Evolutionary conservation across 2,797 vertebrate genomes (phyloP), one percentile per base, ranked within the genome.

Genomic region (Orestias chungarensis): DNA sequence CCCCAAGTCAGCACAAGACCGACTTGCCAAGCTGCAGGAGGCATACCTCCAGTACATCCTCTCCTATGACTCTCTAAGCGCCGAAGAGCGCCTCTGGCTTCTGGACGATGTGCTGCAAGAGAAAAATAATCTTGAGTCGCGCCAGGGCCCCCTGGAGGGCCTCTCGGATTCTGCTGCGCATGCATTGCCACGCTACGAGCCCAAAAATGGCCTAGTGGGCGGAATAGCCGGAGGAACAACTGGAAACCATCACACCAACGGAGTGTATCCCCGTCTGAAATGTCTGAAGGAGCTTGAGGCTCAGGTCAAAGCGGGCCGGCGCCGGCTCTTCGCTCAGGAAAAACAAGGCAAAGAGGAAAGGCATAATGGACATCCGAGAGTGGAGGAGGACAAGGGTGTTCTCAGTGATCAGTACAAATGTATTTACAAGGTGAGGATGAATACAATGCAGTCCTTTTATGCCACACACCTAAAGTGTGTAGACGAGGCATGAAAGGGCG

Each of bases 41-140:
- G 98, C 97, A 46, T 99, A 99, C 92, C 98, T 98, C 91, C 97
- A 99, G 93, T 99, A 98, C 94, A 95, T 99, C 92, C 96, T 99
- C 79, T 98, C 98, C 83, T 99, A 99, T 0, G 98, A 99, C 93
- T 96, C 96, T 68, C 95, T 99, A 76, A 93, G 95, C 57, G 87
- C 95, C 0, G 97, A 98, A 88, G 97, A 99, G 94, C 97, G 96
- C 90, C 93, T 95, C 74, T 92, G 88, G 70, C 95, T 99, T 89
- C 96, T 96, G 93, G 93, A 92, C 62, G 96, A 98, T 81, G 98
- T 99, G 83, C 94, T 98, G 87, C 94, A 95, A 86, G 98, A 99
- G 94, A 99, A 99, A 82, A 97, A 96, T 91, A 93, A 79, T 82
- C 93, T 99, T 86, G 97, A 99, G 94, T 94, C 94, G 43, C 96